Evolutionary conservation across 2,888 invertebrate genomes (phyloP).

Genomic region (Eupithecia centaureata): DNA sequence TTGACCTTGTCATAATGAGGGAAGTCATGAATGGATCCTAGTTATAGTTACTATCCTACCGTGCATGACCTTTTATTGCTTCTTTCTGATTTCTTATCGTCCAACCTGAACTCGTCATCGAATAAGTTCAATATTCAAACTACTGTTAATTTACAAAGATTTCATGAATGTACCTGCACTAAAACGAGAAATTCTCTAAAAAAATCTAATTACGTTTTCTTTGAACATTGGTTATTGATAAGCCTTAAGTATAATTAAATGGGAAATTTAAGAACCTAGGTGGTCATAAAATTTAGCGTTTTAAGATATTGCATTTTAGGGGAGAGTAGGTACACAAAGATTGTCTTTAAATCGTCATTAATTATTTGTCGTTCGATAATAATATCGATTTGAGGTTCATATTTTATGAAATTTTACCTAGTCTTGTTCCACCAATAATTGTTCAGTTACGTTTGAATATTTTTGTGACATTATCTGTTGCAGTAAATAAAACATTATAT

Average conservation of each 20-base stretch:
- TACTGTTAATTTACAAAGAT: background rate
- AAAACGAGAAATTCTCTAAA: background rate
- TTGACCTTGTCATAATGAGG: conserved; percentile 19
- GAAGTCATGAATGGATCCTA: conserved; percentile 22
- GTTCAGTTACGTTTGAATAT: no score
- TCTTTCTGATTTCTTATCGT: background rate
- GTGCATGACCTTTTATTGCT: conserved; percentile 4
- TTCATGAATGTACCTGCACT: no score
- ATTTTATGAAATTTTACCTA: no score
- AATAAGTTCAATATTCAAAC: background rate
- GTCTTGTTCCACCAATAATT: no score
- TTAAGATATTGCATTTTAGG: background rate
- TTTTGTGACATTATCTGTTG: no score
- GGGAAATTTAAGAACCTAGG: background rate
- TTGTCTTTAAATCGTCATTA: no score
- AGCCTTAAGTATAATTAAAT: background rate
- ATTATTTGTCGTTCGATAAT: no score
- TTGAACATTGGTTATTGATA: background rate
- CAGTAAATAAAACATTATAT: no score
- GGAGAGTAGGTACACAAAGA: no score
- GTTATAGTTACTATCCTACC: conserved; percentile 1
- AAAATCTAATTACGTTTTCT: background rate
- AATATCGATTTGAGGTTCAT: no score
- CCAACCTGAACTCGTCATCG: background rate
- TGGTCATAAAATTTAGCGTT: background rate